A percentile compares a stretch with the other conserved stretches of the same genome.
Conservation (phyloP, 2,113 vertebrate genomes). For the Sturnus vulgaris region DNA sequence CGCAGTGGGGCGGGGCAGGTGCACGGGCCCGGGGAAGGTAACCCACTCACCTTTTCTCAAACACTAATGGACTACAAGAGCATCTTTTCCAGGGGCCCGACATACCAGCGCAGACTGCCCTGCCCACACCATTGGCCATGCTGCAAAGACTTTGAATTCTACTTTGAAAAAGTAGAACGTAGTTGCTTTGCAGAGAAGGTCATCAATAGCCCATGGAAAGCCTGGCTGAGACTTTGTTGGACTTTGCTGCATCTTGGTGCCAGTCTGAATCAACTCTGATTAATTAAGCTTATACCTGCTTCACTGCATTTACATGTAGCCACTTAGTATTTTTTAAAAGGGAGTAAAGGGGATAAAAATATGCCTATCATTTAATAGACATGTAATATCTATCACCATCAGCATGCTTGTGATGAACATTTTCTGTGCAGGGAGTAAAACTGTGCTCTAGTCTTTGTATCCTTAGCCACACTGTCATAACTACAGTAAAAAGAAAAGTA, state of each 20-base stretch:
- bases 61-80: slow-evolving; percentile 75
- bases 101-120: background rate
- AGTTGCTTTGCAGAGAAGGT: background rate
- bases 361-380: slow-evolving; percentile 76
- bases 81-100: slow-evolving; percentile 13
- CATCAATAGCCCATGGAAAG: background rate
- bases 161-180: slow-evolving; percentile 28
- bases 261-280: slow-evolving; percentile 66
- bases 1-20: background rate
- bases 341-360: slow-evolving; percentile 70
- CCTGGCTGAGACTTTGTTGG: slow-evolving; percentile 41
- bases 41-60: slow-evolving; percentile 51
- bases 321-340: slow-evolving; percentile 68
- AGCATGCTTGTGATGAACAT: slow-evolving; percentile 76
- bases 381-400: slow-evolving; percentile 71
- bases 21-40: background rate
- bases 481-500: slow-evolving; percentile 44
- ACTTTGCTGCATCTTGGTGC: slow-evolving; percentile 59
- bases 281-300: slow-evolving; percentile 68
- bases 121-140: background rate
- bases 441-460: slow-evolving; percentile 50
- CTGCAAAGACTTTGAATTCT: slow-evolving; percentile 23
- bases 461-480: slow-evolving; percentile 67
- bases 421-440: slow-evolving; percentile 65
- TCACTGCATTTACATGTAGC: slow-evolving; percentile 74